A percentile compares a stretch with the other conserved stretches of the same genome.
phyloP scores from a whole-genome alignment of 30 jellyfish, hydroid and myxozoan species.

The Aurelia sp. region DNA sequence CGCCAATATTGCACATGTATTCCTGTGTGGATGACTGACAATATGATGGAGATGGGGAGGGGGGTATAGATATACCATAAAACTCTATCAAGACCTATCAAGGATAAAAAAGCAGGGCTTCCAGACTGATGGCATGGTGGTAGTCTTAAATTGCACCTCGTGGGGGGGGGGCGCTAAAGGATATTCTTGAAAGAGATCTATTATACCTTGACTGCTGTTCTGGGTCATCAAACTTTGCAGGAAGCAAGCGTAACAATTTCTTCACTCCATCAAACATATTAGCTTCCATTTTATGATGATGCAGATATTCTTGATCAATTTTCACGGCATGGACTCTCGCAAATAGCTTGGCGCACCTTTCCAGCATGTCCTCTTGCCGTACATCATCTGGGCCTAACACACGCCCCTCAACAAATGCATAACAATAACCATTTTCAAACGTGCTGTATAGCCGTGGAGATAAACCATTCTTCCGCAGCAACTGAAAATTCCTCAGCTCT shows the following conservation, averaged over 20 bases:
- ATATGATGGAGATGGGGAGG: too few species aligned
- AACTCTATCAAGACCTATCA: too few species aligned
- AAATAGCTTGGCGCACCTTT: conserved; percentile 50
- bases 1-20: too few species aligned
- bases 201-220: conserved; percentile 73
- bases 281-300: conserved; percentile 81
- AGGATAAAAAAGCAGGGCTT: background rate
- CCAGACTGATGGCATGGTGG: too few species aligned
- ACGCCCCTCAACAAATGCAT: conserved; percentile 81
- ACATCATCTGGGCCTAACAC: conserved; percentile 73
- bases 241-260: conserved; percentile 56
- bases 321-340: conserved; percentile 82
- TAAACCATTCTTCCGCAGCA: conserved; percentile 56
- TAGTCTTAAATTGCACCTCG: background rate
- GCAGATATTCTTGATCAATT: conserved; percentile 74
- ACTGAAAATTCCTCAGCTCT: conserved; percentile 87
- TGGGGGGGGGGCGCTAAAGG: background rate
- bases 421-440: conserved; percentile 88
- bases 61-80: background rate
- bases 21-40: too few species aligned
- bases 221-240: conserved; percentile 62
- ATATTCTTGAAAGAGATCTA: background rate
- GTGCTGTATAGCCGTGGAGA: conserved; percentile 90
- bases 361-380: conserved; percentile 26
- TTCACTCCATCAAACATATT: conserved; percentile 47